Percentiles rank a stretch among this genome's conserved stretches.
phyloP scores from a whole-genome alignment of 2,888 invertebrate species.

The Chamaedrilus cognettii region DNA sequence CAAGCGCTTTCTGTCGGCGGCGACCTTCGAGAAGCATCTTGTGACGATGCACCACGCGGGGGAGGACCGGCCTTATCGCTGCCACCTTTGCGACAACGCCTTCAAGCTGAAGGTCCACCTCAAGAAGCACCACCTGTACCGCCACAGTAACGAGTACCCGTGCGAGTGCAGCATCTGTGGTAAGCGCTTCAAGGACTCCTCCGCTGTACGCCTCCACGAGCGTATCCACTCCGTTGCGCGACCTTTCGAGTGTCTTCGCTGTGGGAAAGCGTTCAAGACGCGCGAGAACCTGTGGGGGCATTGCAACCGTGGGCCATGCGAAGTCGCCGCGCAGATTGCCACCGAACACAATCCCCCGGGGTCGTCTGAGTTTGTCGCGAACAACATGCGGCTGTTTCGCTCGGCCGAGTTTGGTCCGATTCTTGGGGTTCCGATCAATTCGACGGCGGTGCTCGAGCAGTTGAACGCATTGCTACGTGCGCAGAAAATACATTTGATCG shows the following conservation, averaged over 20 bases:
- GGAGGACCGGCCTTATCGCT: conserved; percentile 35
- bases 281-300: conserved; percentile 41
- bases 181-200: conserved; percentile 41
- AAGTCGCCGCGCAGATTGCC: conserved; percentile 1
- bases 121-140: conserved; percentile 40
- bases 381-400: conserved; percentile 17
- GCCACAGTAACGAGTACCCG: conserved; percentile 39
- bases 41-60: conserved; percentile 32
- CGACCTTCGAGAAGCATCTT: conserved; percentile 32
- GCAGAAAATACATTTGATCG: too few species aligned
- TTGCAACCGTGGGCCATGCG: conserved; percentile 38
- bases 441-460: not conserved
- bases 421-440: conserved; percentile 19
- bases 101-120: conserved; percentile 42
- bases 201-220: conserved; percentile 39
- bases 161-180: conserved; percentile 41
- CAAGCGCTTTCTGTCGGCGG: conserved; percentile 28
- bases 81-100: conserved; percentile 36
- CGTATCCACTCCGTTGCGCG: conserved; percentile 37
- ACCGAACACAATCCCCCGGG: too few species aligned
- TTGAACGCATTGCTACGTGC: not conserved
- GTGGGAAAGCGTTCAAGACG: conserved; percentile 41
- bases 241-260: conserved; percentile 32
- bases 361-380: conserved; percentile 3
- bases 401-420: conserved; percentile 19